Base-by-base conservation (phyloP, 2,113 vertebrate species). In the Nibea albiflora region DNA sequence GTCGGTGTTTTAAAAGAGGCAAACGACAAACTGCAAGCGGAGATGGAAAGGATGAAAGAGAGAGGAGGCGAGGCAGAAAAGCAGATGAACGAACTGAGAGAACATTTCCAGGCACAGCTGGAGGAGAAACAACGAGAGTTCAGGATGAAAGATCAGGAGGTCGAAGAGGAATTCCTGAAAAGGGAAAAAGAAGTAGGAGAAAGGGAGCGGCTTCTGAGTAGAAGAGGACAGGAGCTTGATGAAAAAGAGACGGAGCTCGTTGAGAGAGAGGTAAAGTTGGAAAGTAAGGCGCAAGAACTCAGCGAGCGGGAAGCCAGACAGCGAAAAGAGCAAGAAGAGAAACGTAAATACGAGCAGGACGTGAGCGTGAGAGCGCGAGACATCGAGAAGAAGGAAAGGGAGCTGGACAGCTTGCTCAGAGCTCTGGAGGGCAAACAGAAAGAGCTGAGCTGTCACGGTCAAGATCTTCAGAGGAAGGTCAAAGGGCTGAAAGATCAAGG, bases 401-500 rank as follows among this genome's bases (percentile, higher is more conserved):
- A 92, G 64, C 65, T 93, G 0, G 91, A 92, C 2, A 66, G 65
- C 4, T 63, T 85, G 49, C 80, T 92, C 0, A 20, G 50, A n/a
- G 78, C 71, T 39, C 78, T 94, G 39, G 93, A 94, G 11, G 72
- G 63, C 14, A 89, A 79, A 78, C 86, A 90, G 75, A 62, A 54
- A 7, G 92, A 94, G 67, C 69, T 93, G 4, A 92, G 65, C 54
- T 70, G 20, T 50, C 92, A 92, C 0, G 90, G 89, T 10, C 85
- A 90, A 1, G 83, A 91, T 9, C 64, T 94, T 1, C 86, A 90
- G 66, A 87, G 76, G 76, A 94, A 93, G 73, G 90, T 83, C 0
- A 87, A 75, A 50, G 92, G 91, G 4, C 79, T 94, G 39, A 89
- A 90, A 54, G 87, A 91, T 44, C 90, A 94, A 17, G 89, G 89